Evolutionary conservation across 2,113 vertebrate species (phyloP), one percentile per base, ranked within the genome.

Genomic region (Rhinoderma darwinii): DNA sequence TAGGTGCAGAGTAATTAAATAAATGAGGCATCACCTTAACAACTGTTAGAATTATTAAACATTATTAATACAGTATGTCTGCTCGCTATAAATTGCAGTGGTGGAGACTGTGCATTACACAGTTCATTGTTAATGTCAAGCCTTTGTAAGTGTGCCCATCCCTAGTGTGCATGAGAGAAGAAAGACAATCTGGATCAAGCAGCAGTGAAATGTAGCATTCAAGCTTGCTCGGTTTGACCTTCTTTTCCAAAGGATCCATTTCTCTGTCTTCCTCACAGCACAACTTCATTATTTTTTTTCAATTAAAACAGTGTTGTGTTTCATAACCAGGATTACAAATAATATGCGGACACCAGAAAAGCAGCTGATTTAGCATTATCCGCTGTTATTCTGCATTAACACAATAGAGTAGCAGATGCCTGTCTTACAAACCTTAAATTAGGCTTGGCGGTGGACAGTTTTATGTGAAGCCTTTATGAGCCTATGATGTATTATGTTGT

Each of bases 81-180:
- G 43, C 12, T 77, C 25, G 20, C 27, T 32, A 50, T 77, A 77
- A 47, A 77, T 32, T 77, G 20, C 44, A 51, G 6, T 47, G n/a
- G n/a, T 30, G 17, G 74, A 51, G 43, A 18, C 44, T 32, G 27
- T 77, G 74, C 44, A 30, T 77, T 51, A 50, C 25, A 77, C 43
- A 77, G 74, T 51, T 77, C 41, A 50, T 50, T 77, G 74, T 32
- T 77, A 77, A 77, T 77, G 74, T 77, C 44, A 77, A 50, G 44
- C 12, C 41, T 77, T 77, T 51, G 27, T 44, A 77, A 77, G 37
- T 77, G 44, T 4, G 27, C 17, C 41, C 41, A 77, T 77, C 74
- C 74, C 74, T 32, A 51, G 25, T 50, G 74, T 77, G 74, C 74
- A 50, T 25, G 27, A 77, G 3, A 27, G n/a, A 61, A 63, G 22